Evolutionary conservation across 2,113 vertebrate genomes (phyloP), one percentile per base, ranked within the genome.

Genomic region (Anser brachyrhynchus): DNA sequence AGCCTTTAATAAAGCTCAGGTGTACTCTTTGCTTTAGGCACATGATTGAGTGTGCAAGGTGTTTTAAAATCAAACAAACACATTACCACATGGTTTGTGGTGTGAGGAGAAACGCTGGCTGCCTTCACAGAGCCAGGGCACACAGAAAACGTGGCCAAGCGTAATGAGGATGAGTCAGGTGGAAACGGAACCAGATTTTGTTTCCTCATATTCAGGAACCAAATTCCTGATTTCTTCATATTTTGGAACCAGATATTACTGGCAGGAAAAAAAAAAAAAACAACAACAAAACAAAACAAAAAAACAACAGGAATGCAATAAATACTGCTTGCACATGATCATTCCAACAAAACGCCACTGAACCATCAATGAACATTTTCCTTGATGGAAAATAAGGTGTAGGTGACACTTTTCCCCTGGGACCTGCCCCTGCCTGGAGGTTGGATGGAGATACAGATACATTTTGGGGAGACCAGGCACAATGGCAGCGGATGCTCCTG

Each of bases 1-100:
- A 93, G 87, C 51, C 77, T 92, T 57, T 79, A 67, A 65, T 54
- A 89, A 92, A 78, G 66, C 87, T 93, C 81, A 73, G 95, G 81
- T 92, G 89, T 58, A 93, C 57, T 62, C 1, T 1, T 33, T 79
- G 84, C 87, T 67, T 5, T 57, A 67, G 86, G 80, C 84, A 59
- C 62, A 65, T 29, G 31, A 44, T 49, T 13, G 46, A 59, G 72
- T 3, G 6, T 41, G 64, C 57, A 39, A 71, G 79, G 20, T 33
- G 37, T 37, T 89, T 82, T 54, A 51, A 79, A 80, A 90, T 28
- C 87, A 61, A 87, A 69, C 61, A 59, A 87, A 69, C 57, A 59
- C 65, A 2, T 44, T 31, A 35, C 79, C 52, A 85, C 29, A 3
- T 16, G 17, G 76, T 83, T 9, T 46, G 82, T 18, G 43, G 85